These are phyloP conservation scores for Cerastis leucographa DNA, from an alignment of 2,888 invertebrate genomes.

Conservation along the genomic window DNA sequence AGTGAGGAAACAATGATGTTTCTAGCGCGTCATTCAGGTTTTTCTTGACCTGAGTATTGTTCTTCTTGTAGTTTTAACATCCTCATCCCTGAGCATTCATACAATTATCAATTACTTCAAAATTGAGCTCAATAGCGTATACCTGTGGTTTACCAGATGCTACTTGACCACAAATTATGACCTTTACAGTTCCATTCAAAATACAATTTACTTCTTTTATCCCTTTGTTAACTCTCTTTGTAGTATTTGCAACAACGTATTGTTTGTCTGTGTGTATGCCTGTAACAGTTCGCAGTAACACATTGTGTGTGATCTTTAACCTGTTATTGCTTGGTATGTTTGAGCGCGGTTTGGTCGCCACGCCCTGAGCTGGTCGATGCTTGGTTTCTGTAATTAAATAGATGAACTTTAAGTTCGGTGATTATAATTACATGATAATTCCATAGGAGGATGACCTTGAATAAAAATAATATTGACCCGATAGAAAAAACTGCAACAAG, in stretches of 20 bases:
- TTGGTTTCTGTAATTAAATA: conserved; percentile 65
- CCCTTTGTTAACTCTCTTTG: conserved; percentile 20
- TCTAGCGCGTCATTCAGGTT: conserved; percentile 33
- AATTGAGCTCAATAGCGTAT: conserved; percentile 17
- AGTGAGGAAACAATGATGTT: conserved; percentile 51
- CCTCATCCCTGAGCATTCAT: neutral
- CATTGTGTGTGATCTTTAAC: conserved; percentile 59
- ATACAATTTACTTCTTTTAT: conserved; percentile 33
- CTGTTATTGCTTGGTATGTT: conserved; percentile 67
- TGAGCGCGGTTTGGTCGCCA: conserved; percentile 52
- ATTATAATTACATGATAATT: no score
- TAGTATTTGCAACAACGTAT: conserved; percentile 44
- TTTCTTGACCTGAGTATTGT: conserved; percentile 35
- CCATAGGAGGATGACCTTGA: neutral
- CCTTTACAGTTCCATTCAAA: conserved; percentile 25
- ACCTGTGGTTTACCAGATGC: conserved; percentile 38
- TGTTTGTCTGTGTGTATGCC: conserved; percentile 23
- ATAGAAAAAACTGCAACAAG: neutral
- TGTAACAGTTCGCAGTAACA: conserved; percentile 45
- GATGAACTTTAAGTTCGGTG: conserved; percentile 63
- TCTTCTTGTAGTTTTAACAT: conserved; percentile 25
- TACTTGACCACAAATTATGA: conserved; percentile 47
- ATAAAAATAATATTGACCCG: neutral
- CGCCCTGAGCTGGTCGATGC: conserved; percentile 79
- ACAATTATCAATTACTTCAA: neutral